These are phyloP conservation scores for Drosophila flavopinicola DNA, from an alignment of 2,888 invertebrate species.

Conservation along the genomic window DNA sequence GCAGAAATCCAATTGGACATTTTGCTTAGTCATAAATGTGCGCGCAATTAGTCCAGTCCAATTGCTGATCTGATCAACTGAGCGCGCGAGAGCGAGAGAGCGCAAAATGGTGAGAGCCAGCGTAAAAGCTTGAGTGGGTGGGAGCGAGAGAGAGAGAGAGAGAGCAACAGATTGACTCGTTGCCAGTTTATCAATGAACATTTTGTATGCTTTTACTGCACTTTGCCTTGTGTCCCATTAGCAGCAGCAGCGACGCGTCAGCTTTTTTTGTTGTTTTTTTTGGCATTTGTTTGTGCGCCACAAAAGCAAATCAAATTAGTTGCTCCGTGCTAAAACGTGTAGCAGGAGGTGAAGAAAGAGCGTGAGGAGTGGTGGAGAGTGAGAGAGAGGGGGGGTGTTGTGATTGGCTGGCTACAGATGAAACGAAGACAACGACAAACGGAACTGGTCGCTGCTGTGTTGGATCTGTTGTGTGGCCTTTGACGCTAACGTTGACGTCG, in stretches of 20 bases:
- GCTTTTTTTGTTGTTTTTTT: slow-evolving; percentile 19
- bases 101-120: neutral
- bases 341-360: slow-evolving; percentile 9
- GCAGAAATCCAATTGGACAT: slow-evolving; percentile 60
- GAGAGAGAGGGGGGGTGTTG: neutral
- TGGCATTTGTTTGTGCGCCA: slow-evolving; percentile 28
- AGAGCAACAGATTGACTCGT: slow-evolving; percentile 34
- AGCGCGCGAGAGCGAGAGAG: neutral
- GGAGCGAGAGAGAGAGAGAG: slow-evolving; percentile 8
- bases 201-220: slow-evolving; percentile 40
- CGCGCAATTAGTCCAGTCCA: slow-evolving; percentile 64
- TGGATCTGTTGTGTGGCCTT: slow-evolving; percentile 37
- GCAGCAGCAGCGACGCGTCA: slow-evolving; percentile 10
- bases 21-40: slow-evolving; percentile 70
- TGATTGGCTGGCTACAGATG: neutral
- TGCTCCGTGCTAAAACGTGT: slow-evolving; percentile 55
- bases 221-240: slow-evolving; percentile 52
- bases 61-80: slow-evolving; percentile 47
- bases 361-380: too few species aligned
- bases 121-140: slow-evolving; percentile 16
- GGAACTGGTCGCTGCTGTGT: slow-evolving; percentile 41
- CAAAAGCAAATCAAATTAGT: slow-evolving; percentile 65
- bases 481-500: slow-evolving; percentile 19
- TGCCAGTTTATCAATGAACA: slow-evolving; percentile 60
- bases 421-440: slow-evolving; percentile 26